Conservation (phyloP, 2,113 vertebrate species). For the Mormyrus iriodes region DNA sequence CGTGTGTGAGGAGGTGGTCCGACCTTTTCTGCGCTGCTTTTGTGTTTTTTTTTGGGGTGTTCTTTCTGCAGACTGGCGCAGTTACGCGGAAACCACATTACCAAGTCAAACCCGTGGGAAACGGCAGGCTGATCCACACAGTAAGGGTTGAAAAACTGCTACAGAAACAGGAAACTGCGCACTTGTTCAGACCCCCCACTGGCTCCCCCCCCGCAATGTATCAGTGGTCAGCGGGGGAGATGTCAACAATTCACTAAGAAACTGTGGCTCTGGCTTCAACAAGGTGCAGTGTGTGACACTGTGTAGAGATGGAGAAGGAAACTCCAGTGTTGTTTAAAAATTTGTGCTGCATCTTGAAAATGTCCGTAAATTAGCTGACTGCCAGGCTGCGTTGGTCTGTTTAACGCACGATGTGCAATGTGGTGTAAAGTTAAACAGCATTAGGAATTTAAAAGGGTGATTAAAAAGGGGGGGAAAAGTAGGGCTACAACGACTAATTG, state of each 20-base stretch:
- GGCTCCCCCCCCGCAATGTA: neutral
- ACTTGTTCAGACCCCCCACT: neutral
- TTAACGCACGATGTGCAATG: neutral
- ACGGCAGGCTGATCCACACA: neutral
- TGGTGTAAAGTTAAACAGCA: constrained; percentile 16
- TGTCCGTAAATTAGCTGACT: neutral
- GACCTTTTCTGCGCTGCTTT: neutral
- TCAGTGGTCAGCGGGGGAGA: neutral
- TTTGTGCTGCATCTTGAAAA: neutral
- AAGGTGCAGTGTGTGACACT: neutral
- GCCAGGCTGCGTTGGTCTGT: constrained; percentile 19
- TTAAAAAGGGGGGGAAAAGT: neutral
- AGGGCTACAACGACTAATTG: neutral
- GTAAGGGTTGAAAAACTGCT: neutral
- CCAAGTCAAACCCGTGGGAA: neutral
- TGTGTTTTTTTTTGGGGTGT: neutral
- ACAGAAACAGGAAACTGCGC: constrained; percentile 1
- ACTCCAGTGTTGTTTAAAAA: neutral
- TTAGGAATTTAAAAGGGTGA: neutral
- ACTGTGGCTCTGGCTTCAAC: neutral
- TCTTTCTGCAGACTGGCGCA: neutral
- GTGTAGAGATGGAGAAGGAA: neutral
- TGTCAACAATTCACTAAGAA: neutral
- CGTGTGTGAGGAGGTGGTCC: neutral
- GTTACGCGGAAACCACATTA: neutral